Base-by-base conservation (phyloP, 2,113 vertebrate genomes). In the Amazona guildingii region DNA sequence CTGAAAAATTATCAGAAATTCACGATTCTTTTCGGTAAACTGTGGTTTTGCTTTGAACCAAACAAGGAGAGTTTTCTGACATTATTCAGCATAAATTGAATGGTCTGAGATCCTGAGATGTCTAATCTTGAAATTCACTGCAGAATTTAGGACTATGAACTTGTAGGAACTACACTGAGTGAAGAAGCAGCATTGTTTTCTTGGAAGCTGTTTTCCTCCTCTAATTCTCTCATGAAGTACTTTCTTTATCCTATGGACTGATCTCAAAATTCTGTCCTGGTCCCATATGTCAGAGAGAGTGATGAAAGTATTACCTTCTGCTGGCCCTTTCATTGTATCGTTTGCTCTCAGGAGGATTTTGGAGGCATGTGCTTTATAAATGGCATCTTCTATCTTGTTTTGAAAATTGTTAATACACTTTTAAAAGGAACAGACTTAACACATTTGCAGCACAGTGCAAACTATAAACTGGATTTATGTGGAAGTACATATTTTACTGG, bases 391-490 rank as follows among this genome's bases (percentile, higher is more conserved):
- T 83, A 6, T 91, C 61, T 94, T 85, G 72, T 76, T 89, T 77
- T 70, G 63, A 77, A 94, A 95, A 74, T 85, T 87, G 83, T 89
- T 95, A 94, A 93, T 94, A 80, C 29, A 48, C 83, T 92, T 91
- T 87, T 92, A 83, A 91, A 91, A 73, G 57, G 84, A 96, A 77
- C 83, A 95, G 39, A 27, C 48, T 86, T 95, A 93, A 57, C 70
- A 91, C 74, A 74, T 92, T 93, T 95, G 85, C 90, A 88, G 80
- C 72, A 63, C 70, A 4, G 3, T 90, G 43, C 70, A 78, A 95
- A 68, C 70, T 61, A 75, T 96, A 95, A 95, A 96, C 73, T 83
- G 91, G 92, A 96, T 97, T 95, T 96, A 93, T 96, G 44, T 66
- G 25, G 73, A 93, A 87, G 67, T 76, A 88, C 61, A 46, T 92